Evolutionary conservation across 2,888 invertebrate genomes (phyloP), one percentile per base, ranked within the genome.

Genomic region (Morpho helenor): DNA sequence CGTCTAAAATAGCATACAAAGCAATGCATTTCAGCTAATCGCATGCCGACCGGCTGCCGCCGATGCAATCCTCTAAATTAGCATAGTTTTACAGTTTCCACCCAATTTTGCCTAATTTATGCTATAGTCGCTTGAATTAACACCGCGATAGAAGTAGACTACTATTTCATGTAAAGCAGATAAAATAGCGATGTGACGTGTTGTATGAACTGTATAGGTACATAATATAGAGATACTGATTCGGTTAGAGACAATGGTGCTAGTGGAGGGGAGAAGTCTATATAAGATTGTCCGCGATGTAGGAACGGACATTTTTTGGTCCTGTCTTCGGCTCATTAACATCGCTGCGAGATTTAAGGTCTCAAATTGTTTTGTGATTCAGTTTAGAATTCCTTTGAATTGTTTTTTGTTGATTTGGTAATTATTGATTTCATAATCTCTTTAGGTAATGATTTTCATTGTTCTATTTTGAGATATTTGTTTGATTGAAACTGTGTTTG

Each of bases 21-120:
- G 60, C 60, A 59, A 60, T 60, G 60, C 56, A 53, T 63, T 56
- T 61, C 53, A 22, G 60, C 56, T 63, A 57, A 64, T 64, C 59
- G 54, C 54, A 31, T 53, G 45, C 51, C 61, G 60, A 16, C 52
- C 44, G 51, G 47, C 49, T 46, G 42, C 45, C 52, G 48, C 57
- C 49, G 58, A 48, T 56, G 57, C 56, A 49, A 60, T 59, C 59
- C 59, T 47, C 58, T 55, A 54, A 58, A 64, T 64, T 62, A 59
- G 56, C 64, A 64, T 64, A 64, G 64, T 64, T 64, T 62, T 62
- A 64, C 59, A 62, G 56, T 62, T 63, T 55, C 54, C 58, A 49
- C 47, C 46, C 56, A 53, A 56, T 63, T 64, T 60, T 52, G 64
- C 55, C 51, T 59, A 64, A 62, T 64, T 64, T 62, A 60, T 62